phyloP scores from a whole-genome alignment of 2,888 invertebrate genomes.

The Carpatolechia fugitivella region DNA sequence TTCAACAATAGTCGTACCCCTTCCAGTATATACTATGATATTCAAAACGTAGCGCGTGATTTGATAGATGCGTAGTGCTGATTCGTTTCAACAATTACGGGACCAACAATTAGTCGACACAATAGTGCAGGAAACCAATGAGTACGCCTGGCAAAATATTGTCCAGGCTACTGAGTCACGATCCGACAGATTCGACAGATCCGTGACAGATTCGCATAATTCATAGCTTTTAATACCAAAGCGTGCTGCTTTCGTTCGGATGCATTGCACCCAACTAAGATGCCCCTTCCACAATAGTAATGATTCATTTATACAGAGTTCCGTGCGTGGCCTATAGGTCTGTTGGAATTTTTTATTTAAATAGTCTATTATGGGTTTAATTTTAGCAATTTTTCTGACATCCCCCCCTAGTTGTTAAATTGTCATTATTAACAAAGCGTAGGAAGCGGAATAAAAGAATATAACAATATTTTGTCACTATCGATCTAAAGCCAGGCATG shows the following conservation, averaged over 20 bases:
- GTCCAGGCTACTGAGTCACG: no score
- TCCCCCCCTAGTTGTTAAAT: neutral
- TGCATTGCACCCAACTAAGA: constrained; percentile 21
- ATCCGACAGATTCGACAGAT: no score
- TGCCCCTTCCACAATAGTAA: constrained; percentile 23
- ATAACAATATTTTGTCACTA: constrained; percentile 12
- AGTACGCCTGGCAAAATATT: constrained; percentile 19
- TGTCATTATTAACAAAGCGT: constrained; percentile 8
- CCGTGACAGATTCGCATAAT: constrained; percentile 24
- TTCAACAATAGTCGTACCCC: constrained; percentile 6
- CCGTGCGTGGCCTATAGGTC: neutral
- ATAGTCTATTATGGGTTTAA: constrained; percentile 22
- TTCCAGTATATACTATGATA: constrained; percentile 16
- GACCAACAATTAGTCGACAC: no score
- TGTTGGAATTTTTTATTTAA: constrained; percentile 22
- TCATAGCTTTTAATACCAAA: constrained; percentile 24
- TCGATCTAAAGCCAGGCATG: constrained; percentile 11
- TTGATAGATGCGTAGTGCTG: no score
- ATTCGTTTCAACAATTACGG: no score
- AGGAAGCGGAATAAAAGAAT: neutral
- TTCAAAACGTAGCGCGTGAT: no score
- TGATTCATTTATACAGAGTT: constrained; percentile 20
- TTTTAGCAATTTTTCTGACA: constrained; percentile 23
- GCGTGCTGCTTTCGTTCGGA: constrained; percentile 22
- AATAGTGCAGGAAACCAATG: no score